Conservation (phyloP, 2,888 invertebrate species). For the Drosophila phalerata region DNA sequence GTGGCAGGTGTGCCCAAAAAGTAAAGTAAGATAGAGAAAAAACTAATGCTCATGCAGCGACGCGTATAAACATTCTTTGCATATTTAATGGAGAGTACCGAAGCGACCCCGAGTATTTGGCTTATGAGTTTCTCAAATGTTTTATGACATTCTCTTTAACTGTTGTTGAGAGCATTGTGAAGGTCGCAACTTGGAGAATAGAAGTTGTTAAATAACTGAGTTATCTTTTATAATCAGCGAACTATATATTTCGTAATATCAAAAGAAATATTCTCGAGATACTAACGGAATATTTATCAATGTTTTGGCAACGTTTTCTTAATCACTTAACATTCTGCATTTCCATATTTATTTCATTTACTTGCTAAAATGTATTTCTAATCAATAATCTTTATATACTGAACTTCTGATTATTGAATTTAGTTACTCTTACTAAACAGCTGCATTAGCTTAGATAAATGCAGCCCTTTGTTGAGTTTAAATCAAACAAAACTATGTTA, state of each 20-base stretch:
- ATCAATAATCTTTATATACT: not conserved
- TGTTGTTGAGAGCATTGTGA: constrained; percentile 26
- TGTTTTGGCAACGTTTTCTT: not conserved
- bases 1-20: constrained; percentile 42
- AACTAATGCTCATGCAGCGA: constrained; percentile 39
- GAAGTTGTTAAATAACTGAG: constrained; percentile 12
- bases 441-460: constrained; percentile 3
- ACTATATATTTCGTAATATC: constrained; percentile 10
- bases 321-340: not conserved
- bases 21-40: constrained; percentile 7
- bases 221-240: constrained; percentile 6
- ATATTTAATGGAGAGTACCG: constrained; percentile 46
- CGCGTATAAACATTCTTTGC: constrained; percentile 49
- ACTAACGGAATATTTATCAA: constrained; percentile 5
- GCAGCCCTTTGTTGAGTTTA: constrained; percentile 18
- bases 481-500: constrained; percentile 48
- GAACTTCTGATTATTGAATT: not conserved
- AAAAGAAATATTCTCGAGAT: constrained; percentile 3
- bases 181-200: constrained; percentile 39
- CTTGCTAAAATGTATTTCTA: not conserved
- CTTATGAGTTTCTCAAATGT: constrained; percentile 10
- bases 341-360: not conserved
- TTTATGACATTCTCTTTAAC: constrained; percentile 27
- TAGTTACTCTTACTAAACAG: constrained; percentile 2
- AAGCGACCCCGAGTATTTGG: constrained; percentile 4